Base-by-base conservation (phyloP, 2,888 invertebrate species). In the Phyllotreta striolata region DNA sequence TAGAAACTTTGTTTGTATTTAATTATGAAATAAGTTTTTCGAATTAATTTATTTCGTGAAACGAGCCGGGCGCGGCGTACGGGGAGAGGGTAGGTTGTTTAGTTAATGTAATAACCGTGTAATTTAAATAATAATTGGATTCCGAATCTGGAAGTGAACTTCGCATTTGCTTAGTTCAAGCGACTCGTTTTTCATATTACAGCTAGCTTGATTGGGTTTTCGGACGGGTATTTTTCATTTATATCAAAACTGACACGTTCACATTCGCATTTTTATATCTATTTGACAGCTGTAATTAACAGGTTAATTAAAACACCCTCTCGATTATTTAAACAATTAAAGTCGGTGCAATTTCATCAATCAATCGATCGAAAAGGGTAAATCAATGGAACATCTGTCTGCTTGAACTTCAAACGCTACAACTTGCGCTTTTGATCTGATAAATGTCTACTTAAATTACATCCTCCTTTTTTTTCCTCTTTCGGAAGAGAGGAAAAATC, bases 1-100 rank as follows among this genome's bases (percentile, higher is more conserved):
- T 75, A 74, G 73, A 74, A 75, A 76, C 74, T 76, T 76, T 78
- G 78, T 78, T 79, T 78, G 77, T 77, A 76, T 79, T 78, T 76
- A 78, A 78, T 79, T 77, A 77, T 67, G 70, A 68, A 74, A 73
- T 76, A 73, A 76, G 73, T 76, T 75, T 74, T 71, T 62, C 70
- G 72, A 74, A 75, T 75, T 75, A 76, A 75, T 76, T 75, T 73
- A 64, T 72, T 74, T 70, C 65, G 72, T 72, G 72, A 73, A 60
- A 70, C 24, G 24, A 24, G 24, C 24, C 24, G 24, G 24, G 24
- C 24, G 24, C 24, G 24, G 24, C 4, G 24, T 4, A 24, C 24
- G 24, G 24, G 24, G 24, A n/a, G n/a, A n/a, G n/a, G 24, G 68
- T 70, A 6, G 47, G 55, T 63, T 70, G 63, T 68, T 72, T 68